These are phyloP conservation scores for Alloscopus bannaensis DNA, from an alignment of 2,888 invertebrate genomes.

Conservation along the genomic window DNA sequence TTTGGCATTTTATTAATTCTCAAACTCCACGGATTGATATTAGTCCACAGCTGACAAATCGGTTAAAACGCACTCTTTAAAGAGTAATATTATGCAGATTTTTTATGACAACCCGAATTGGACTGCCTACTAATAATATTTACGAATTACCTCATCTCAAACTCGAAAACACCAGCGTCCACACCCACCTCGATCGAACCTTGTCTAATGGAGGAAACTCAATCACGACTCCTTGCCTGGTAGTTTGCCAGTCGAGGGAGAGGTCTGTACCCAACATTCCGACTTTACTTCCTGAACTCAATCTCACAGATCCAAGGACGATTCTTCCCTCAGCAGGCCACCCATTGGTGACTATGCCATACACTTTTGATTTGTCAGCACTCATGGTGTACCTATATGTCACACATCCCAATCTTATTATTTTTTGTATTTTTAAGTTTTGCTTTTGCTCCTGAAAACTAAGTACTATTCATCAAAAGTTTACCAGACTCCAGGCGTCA, in stretches of 20 bases:
- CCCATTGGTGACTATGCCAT: slow-evolving; percentile 75
- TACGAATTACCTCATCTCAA: too few relatives aligned
- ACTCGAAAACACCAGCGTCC: slow-evolving; percentile 70
- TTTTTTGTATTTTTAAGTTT: background rate
- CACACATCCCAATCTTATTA: background rate
- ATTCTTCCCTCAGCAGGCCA: slow-evolving; percentile 74
- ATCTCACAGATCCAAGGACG: slow-evolving; percentile 73
- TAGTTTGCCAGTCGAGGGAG: slow-evolving; percentile 18
- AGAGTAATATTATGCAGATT: too few relatives aligned
- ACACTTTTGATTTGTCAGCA: slow-evolving; percentile 73
- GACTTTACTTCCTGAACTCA: slow-evolving; percentile 44
- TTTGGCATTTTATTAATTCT: too few relatives aligned
- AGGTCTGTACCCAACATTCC: slow-evolving; percentile 41
- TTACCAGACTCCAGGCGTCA: slow-evolving; percentile 84
- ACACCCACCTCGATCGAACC: slow-evolving; percentile 67
- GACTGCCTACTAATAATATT: too few relatives aligned
- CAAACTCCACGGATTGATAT: too few relatives aligned
- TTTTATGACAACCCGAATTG: too few relatives aligned
- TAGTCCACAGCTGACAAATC: too few relatives aligned
- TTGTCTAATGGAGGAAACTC: slow-evolving; percentile 39
- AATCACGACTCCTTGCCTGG: slow-evolving; percentile 3
- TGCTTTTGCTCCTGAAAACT: background rate
- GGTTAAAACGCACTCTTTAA: too few relatives aligned
- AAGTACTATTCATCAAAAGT: background rate
- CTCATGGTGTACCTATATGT: slow-evolving; percentile 68